Evolutionary conservation across 37 sponge, comb jelly and placozoan species (phyloP).

Genomic region (Spongilla lacustris): DNA sequence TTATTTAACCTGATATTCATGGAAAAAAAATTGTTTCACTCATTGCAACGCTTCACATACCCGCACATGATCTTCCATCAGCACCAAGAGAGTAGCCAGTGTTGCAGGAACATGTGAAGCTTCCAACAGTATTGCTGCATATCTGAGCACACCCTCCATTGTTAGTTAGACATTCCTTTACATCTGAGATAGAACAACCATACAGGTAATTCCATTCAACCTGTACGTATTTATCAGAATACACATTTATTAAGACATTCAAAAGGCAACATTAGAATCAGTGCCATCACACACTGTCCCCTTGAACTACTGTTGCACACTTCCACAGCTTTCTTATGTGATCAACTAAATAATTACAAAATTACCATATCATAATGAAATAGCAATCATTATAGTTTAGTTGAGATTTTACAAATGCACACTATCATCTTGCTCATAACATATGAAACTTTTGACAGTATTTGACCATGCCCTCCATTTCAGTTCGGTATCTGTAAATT

Average conservation of each 20-base stretch:
- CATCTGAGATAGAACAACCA: constrained; percentile 5
- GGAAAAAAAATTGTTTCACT: no score
- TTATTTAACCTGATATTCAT: not conserved
- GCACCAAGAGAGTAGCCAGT: constrained; percentile 26
- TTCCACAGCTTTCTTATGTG: constrained; percentile 7
- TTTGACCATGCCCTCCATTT: not conserved
- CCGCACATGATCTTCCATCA: constrained; percentile 13
- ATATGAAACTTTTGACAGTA: not conserved
- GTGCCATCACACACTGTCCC: constrained; percentile 57
- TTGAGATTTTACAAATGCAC: not conserved
- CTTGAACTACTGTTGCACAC: constrained; percentile 30
- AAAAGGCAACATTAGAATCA: constrained; percentile 39
- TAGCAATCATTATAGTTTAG: not conserved
- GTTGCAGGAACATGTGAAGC: constrained; percentile 18
- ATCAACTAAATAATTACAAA: not conserved
- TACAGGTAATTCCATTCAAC: not conserved
- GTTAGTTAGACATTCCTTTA: constrained; percentile 10
- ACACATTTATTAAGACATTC: constrained; percentile 17
- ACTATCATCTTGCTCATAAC: not conserved
- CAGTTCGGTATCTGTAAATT: not conserved
- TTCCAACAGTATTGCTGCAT: constrained; percentile 12
- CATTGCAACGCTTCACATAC: not conserved
- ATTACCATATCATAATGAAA: not conserved
- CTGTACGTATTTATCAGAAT: not conserved
- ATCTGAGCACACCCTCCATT: constrained; percentile 35